A percentile compares a stretch with the other conserved stretches of the same genome.
These are phyloP conservation scores for Actenoides hombroni DNA, from an alignment of 2,113 vertebrate species.

Conservation along the genomic window DNA sequence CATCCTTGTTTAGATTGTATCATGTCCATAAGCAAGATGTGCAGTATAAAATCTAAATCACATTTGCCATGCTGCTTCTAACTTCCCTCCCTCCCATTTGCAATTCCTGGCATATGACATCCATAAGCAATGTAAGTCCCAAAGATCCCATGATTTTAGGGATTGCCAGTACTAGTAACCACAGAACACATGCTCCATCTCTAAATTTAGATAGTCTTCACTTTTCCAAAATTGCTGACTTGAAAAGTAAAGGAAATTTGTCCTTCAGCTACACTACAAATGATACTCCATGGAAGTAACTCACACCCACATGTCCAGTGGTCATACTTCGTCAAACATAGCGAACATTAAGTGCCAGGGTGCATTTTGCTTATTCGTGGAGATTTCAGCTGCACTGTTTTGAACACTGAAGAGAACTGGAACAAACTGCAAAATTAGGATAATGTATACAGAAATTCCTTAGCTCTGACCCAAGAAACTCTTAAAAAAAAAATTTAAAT, in stretches of 20 bases:
- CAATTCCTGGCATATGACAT: not conserved
- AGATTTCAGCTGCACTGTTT: not conserved
- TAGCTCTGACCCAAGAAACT: not conserved
- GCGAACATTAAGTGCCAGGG: conserved; percentile 4
- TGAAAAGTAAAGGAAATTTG: conserved; percentile 14
- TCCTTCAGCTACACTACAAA: conserved; percentile 25
- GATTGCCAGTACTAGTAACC: not conserved
- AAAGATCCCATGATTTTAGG: not conserved
- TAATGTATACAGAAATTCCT: not conserved
- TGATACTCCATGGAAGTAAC: not conserved
- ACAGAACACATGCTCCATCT: not conserved
- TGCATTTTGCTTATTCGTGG: not conserved
- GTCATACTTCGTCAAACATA: not conserved
- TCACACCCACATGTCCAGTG: not conserved
- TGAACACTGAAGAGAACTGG: conserved; percentile 10
- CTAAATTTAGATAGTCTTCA: not conserved
- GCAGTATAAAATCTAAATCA: not conserved
- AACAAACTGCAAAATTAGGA: conserved; percentile 47
- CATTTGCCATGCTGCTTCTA: not conserved
- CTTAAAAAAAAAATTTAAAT: not conserved
- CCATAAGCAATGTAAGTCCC: not conserved
- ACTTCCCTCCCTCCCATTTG: not conserved
- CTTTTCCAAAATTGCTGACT: not conserved
- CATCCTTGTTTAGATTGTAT: not conserved
- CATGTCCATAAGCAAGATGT: not conserved